Percentiles rank a stretch among this genome's conserved stretches.
Evolutionary conservation across 37 sponge, comb jelly and placozoan genomes (phyloP).

Genomic region (Amphimedon queenslandica): DNA sequence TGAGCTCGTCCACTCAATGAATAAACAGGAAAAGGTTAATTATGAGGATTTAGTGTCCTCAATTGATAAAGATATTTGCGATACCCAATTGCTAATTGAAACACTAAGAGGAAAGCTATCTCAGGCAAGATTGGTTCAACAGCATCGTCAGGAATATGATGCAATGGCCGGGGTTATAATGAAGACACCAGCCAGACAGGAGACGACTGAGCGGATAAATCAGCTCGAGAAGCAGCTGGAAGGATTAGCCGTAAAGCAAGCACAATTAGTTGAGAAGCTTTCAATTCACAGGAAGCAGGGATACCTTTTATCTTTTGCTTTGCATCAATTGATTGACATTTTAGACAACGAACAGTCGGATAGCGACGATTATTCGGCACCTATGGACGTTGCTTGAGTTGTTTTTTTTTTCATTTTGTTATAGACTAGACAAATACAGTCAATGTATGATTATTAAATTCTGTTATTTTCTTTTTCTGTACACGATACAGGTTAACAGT

Average conservation of each 20-base stretch:
- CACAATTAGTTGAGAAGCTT: constrained; percentile 28
- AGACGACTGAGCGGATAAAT: constrained; percentile 43
- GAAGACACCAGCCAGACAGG: constrained; percentile 58
- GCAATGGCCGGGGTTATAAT: constrained; percentile 70
- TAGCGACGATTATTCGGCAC: background rate
- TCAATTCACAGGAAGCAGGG: constrained; percentile 75
- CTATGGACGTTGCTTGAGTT: too few species aligned
- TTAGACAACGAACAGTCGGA: constrained; percentile 22
- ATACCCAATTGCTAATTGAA: constrained; percentile 50
- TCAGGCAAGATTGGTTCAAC: constrained; percentile 56
- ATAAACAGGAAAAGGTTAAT: constrained; percentile 66
- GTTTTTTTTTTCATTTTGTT: too few species aligned
- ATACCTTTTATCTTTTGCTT: constrained; percentile 66
- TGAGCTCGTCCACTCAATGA: constrained; percentile 76
- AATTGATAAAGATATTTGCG: constrained; percentile 51
- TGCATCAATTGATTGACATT: constrained; percentile 71
- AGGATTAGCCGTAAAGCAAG: constrained; percentile 5
- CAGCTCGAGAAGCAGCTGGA: constrained; percentile 41
- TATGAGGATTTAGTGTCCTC: constrained; percentile 53
- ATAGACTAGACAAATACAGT: too few species aligned
- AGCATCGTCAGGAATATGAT: constrained; percentile 77
- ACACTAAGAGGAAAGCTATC: constrained; percentile 56
- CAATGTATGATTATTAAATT: too few species aligned
- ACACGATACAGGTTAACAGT: too few species aligned
- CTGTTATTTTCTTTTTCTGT: too few species aligned